Conservation (phyloP, 2,113 vertebrate species). For the Polyodon spathula region DNA sequence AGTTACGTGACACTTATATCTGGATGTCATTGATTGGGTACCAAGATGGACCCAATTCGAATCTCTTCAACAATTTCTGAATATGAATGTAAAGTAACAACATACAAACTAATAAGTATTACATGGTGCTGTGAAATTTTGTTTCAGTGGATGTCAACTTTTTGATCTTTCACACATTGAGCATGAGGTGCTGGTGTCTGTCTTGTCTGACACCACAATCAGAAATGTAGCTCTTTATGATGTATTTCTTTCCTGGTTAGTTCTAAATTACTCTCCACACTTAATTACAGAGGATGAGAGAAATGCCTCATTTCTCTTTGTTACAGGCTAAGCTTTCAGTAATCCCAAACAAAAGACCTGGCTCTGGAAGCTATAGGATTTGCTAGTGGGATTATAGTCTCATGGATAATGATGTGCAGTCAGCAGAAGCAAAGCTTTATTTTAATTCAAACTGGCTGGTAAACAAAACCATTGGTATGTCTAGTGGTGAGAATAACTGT, state of each 20-base stretch:
- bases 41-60: no score
- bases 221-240: conserved; percentile 37
- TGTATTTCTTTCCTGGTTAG: conserved; percentile 77
- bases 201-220: conserved; percentile 13
- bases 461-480: conserved; percentile 91
- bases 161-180: background rate
- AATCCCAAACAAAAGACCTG: conserved; percentile 99
- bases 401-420: conserved; percentile 89
- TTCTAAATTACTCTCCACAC: conserved; percentile 96
- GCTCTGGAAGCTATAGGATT: conserved; percentile 89
- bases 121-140: no score
- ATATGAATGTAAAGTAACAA: no score
- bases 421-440: conserved; percentile 91
- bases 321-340: conserved; percentile 96
- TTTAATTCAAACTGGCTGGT: conserved; percentile 99
- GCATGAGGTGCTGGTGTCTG: conserved; percentile 11
- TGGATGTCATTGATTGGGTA: no score
- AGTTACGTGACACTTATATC: no score
- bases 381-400: conserved; percentile 85
- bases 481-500: conserved; percentile 68
- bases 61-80: no score
- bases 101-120: no score
- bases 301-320: conserved; percentile 97
- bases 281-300: conserved; percentile 97
- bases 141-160: background rate